phyloP scores from a whole-genome alignment of 1,140 invertebrate species.

The Zaprionus ornatus region DNA sequence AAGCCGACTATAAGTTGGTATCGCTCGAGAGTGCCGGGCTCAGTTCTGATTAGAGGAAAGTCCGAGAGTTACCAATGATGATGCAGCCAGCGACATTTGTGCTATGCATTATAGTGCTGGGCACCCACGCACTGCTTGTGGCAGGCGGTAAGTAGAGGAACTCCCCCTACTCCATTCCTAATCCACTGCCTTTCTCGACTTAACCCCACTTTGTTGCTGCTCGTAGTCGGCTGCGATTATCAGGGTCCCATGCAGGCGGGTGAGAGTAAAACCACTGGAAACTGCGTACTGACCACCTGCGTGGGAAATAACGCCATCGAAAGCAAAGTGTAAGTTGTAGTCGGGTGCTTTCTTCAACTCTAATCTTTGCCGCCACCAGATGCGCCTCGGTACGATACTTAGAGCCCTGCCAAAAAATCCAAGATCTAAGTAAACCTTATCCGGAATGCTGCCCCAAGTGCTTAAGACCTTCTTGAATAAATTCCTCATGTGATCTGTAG shows the following conservation, averaged over 20 bases:
- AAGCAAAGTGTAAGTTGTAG: background rate
- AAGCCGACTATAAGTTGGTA: background rate
- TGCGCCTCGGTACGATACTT: too few species aligned
- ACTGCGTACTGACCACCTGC: background rate
- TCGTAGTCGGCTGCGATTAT: conserved; percentile 36
- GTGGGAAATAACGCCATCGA: background rate
- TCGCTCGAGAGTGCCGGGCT: background rate
- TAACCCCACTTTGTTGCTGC: background rate
- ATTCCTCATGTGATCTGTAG: background rate
- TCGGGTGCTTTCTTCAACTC: too few species aligned
- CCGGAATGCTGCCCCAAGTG: background rate
- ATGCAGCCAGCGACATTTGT: conserved; percentile 59
- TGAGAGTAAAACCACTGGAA: conserved; percentile 27
- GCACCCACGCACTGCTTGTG: conserved; percentile 51
- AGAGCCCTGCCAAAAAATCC: background rate
- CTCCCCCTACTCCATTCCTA: background rate
- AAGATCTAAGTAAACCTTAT: background rate
- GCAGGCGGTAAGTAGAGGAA: conserved; percentile 40
- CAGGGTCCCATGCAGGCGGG: conserved; percentile 22
- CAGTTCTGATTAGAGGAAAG: background rate
- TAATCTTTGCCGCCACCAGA: too few species aligned
- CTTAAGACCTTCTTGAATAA: background rate
- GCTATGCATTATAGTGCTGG: conserved; percentile 57
- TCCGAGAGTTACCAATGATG: background rate
- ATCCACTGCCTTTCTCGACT: background rate